These are phyloP conservation scores for Hypocryptadius cinnamomeus DNA, from an alignment of 2,113 vertebrate genomes.

Conservation along the genomic window DNA sequence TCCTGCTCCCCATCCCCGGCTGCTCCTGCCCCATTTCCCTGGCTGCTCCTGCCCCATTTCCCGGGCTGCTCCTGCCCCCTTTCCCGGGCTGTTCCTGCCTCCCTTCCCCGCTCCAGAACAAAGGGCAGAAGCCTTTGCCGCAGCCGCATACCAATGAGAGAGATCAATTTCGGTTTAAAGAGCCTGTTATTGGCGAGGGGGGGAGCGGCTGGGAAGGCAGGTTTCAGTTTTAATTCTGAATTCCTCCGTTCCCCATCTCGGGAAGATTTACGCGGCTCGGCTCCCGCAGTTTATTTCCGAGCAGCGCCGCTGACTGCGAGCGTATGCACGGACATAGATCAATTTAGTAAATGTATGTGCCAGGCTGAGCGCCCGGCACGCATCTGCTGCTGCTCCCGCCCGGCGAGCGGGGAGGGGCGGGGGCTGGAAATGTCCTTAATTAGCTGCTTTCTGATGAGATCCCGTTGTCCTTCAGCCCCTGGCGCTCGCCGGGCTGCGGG, in stretches of 20 bases:
- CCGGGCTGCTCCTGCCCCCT: too few species aligned
- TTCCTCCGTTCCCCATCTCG: constrained; percentile 16
- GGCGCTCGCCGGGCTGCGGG: background rate
- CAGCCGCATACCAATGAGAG: constrained; percentile 14
- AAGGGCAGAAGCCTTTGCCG: background rate
- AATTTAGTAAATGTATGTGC: constrained; percentile 9
- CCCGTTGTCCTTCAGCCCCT: background rate
- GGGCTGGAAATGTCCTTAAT: background rate
- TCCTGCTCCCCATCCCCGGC: background rate
- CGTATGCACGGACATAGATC: background rate
- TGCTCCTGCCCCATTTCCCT: too few species aligned
- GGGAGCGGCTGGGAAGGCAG: background rate
- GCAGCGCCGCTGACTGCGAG: constrained; percentile 29
- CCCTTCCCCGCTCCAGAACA: background rate
- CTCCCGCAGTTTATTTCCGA: constrained; percentile 30
- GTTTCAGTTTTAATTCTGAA: background rate
- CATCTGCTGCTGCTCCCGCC: constrained; percentile 13
- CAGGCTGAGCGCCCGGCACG: background rate
- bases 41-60: too few species aligned
- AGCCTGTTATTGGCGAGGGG: background rate
- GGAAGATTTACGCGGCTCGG: constrained; percentile 30
- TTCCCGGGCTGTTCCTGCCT: background rate
- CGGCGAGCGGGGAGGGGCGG: background rate
- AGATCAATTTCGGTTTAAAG: constrained; percentile 24
- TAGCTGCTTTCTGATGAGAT: constrained; percentile 7